Evolutionary conservation across 2,113 vertebrate species (phyloP), one percentile per base, ranked within the genome.

Genomic region (Mastomys coucha): DNA sequence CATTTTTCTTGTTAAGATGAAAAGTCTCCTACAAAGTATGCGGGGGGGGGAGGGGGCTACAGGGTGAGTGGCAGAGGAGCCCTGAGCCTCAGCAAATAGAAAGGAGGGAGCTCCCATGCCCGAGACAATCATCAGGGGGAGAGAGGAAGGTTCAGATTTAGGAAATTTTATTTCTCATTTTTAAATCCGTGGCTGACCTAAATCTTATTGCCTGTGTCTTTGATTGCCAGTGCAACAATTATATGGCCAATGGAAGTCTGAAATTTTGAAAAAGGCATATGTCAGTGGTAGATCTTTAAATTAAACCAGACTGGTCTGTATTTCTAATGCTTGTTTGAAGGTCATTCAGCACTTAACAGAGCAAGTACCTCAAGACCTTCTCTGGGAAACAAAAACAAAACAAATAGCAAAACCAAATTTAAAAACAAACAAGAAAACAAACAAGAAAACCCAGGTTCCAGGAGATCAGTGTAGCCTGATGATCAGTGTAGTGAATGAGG

Each of bases 181-280:
- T 60, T 82, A 90, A 88, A 72, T 94, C 51, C 70, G 12, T 14
- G 31, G 28, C 28, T 88, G 92, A 76, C 9, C 65, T 78, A 96
- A 78, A 72, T 86, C 93, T 97, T 84, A 82, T 75, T 89, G 24
- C 56, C 36, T 51, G 16, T 33, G 19, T n/a, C 85, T 95, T 88
- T 88, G 88, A 93, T 93, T 39, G 78, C 36, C 26, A 88, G 39
- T 39, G 81, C 39, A 76, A n/a, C 63, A 91, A 82, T 81, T 92
- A 93, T 5, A 36, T 22, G 51, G 36, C 7, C 36, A 69, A 70
- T 31, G 49, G 91, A 89, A 92, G 26, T 17, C 58, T 90, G 80
- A 87, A 77, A 39, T 94, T 69, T 67, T 67, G 45, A 63, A 93
- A 94, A 42, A 75, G 28, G 56, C 0, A 31, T 7, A 33, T 7